These are phyloP conservation scores for Pogona vitticeps DNA, from an alignment of 2,113 vertebrate genomes.

Conservation along the genomic window DNA sequence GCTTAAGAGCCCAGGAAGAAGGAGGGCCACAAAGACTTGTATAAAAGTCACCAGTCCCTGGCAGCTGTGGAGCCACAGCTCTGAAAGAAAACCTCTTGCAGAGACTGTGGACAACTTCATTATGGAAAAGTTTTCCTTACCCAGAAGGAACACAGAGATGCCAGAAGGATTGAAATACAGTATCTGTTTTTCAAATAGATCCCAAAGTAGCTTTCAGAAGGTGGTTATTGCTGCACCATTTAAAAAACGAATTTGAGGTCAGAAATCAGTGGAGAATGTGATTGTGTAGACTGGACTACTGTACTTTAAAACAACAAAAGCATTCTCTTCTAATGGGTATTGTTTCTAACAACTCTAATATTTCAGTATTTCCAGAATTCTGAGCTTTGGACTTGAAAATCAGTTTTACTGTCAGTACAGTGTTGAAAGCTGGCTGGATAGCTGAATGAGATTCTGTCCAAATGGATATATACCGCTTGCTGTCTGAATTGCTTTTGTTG, in stretches of 20 bases:
- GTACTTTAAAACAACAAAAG: not conserved
- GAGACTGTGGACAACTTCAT: not conserved
- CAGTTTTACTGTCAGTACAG: no score
- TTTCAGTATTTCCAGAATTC: not conserved
- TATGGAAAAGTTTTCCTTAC: not conserved
- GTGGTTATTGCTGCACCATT: not conserved
- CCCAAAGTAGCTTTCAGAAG: not conserved
- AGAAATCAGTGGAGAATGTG: not conserved
- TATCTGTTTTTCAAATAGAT: not conserved
- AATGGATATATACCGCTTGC: no score
- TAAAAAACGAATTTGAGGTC: not conserved
- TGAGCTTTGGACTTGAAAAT: no score
- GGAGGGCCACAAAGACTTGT: no score
- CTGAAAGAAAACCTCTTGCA: not conserved
- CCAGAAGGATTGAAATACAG: not conserved
- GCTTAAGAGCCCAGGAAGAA: not conserved
- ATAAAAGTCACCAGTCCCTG: not conserved
- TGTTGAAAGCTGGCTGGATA: no score
- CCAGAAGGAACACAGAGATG: no score
- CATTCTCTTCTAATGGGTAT: not conserved
- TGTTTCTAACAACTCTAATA: not conserved
- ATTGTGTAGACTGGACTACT: not conserved
- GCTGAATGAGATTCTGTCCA: no score
- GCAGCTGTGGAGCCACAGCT: no score
- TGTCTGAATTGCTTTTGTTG: no score